Conservation (phyloP, 2,888 invertebrate species). For the Amphipoea lucens region DNA sequence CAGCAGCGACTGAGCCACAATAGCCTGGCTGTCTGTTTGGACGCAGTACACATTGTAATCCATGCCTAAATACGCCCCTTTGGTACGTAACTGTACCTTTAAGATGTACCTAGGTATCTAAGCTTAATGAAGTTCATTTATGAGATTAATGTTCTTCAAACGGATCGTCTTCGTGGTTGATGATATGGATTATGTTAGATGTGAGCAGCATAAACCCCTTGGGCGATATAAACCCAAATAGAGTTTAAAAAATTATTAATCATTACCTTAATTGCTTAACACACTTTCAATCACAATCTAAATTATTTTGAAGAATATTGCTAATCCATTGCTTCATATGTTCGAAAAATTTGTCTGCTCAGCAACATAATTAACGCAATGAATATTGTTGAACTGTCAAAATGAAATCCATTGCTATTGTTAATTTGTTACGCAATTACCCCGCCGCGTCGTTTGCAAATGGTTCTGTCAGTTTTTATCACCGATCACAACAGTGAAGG, state of each 20-base stretch:
- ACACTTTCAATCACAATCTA: no score
- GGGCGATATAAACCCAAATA: background rate
- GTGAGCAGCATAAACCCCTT: background rate
- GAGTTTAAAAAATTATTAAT: no score
- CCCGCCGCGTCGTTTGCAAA: background rate
- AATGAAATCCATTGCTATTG: no score
- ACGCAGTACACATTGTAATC: constrained; percentile 3
- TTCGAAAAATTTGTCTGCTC: no score
- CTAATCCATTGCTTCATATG: no score
- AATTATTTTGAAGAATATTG: no score
- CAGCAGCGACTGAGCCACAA: constrained; percentile 1
- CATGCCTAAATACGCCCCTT: background rate
- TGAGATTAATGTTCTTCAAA: background rate
- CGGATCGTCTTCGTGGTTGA: background rate
- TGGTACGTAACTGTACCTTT: no score
- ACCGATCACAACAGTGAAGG: background rate
- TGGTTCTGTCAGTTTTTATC: background rate
- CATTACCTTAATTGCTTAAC: no score
- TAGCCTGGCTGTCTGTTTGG: background rate
- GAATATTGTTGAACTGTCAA: no score
- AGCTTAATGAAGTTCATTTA: constrained; percentile 4
- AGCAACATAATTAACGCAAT: no score
- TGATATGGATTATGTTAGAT: background rate
- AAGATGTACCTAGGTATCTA: background rate
- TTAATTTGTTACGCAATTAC: no score